These are phyloP conservation scores for Ischnura elegans DNA, from an alignment of 2,888 invertebrate species.

Conservation along the genomic window DNA sequence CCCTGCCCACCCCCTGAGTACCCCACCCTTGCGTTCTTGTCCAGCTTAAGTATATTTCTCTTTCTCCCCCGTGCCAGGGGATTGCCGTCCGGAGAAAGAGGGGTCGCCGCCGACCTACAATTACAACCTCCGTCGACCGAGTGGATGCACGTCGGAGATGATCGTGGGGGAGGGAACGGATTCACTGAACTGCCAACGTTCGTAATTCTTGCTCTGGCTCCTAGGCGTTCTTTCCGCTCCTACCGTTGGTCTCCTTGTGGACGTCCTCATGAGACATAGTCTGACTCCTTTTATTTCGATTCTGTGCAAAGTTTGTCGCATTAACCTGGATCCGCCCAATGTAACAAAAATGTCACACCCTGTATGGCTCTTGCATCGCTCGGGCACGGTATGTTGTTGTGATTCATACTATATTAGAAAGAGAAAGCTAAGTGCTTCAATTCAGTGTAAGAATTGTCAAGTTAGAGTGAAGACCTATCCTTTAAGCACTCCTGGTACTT, in stretches of 20 bases:
- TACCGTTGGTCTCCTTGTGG: background rate
- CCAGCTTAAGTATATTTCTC: background rate
- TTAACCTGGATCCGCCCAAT: no score
- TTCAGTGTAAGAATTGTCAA: no score
- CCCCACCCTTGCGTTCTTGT: background rate
- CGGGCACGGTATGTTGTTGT: no score
- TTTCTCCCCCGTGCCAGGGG: background rate
- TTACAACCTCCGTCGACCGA: constrained; percentile 40
- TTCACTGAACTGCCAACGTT: background rate
- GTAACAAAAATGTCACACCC: no score
- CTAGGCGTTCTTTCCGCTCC: constrained; percentile 2
- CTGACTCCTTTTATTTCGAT: background rate
- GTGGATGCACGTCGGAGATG: background rate
- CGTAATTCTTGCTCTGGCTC: constrained; percentile 39
- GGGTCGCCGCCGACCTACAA: constrained; percentile 42
- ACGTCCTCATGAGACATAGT: background rate
- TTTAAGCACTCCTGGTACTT: no score
- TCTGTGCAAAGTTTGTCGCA: no score
- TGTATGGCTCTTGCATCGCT: no score
- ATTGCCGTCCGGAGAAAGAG: background rate
- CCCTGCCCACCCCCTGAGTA: background rate
- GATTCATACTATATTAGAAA: no score
- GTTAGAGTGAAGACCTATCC: no score
- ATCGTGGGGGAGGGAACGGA: background rate
- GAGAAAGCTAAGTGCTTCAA: no score